A percentile compares a stretch with the other conserved stretches of the same genome.
phyloP scores from a whole-genome alignment of 2,113 vertebrate species.

The Xiphophorus couchianus region DNA sequence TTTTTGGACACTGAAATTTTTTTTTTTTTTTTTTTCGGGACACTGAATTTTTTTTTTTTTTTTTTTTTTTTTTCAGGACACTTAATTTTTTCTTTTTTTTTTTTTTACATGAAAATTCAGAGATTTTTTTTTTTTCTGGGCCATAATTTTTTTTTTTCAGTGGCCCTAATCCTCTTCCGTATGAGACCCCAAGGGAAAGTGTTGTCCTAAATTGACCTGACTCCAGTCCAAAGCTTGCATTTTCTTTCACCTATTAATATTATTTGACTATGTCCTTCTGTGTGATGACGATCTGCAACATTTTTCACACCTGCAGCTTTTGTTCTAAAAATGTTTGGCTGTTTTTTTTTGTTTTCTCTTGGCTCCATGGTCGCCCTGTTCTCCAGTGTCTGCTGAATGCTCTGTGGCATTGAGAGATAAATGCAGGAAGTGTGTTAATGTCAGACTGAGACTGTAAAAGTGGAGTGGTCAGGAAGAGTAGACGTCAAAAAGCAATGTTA shows the following conservation, averaged over 20 bases:
- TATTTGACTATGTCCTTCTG: too few species aligned
- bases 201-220: neutral
- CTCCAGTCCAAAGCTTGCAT: neutral
- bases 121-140: too few species aligned
- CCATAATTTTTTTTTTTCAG: too few species aligned
- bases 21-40: too few species aligned
- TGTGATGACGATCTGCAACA: neutral
- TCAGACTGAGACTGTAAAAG: conserved; percentile 30
- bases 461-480: conserved; percentile 34
- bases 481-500: conserved; percentile 35
- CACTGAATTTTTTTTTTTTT: too few species aligned
- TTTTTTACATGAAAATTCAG: too few species aligned
- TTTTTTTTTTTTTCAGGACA: too few species aligned
- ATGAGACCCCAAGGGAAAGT: neutral
- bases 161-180: too few species aligned
- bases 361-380: neutral
- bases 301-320: neutral
- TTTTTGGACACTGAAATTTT: too few species aligned
- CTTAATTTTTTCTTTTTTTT: too few species aligned
- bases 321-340: conserved; percentile 2
- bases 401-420: conserved; percentile 21
- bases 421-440: conserved; percentile 29
- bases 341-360: conserved; percentile 6
- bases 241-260: neutral
- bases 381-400: neutral